A percentile compares a stretch with the other conserved stretches of the same genome.
Evolutionary conservation across 2,113 vertebrate genomes (phyloP).

Genomic region (Mesitornis unicolor): DNA sequence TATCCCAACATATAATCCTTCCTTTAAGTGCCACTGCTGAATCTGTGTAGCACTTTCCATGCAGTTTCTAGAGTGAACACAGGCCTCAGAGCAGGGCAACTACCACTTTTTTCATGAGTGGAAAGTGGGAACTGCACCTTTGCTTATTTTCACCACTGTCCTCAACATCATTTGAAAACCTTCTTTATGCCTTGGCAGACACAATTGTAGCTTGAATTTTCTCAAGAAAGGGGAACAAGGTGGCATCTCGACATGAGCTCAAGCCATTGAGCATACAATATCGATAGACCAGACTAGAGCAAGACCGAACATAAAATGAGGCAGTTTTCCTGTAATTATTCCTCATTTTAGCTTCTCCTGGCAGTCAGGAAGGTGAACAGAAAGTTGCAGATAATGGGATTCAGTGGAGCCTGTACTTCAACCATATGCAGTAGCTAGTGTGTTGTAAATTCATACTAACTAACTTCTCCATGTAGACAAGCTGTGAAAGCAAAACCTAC

Average conservation of each 20-base stretch:
- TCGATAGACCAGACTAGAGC: not conserved
- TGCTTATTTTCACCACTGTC: not conserved
- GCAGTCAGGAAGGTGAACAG: not conserved
- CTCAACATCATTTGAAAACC: not conserved
- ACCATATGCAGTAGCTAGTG: not conserved
- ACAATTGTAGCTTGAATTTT: not conserved
- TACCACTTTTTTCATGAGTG: not conserved
- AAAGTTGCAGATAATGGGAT: not conserved
- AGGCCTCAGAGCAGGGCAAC: not conserved
- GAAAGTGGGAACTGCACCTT: not conserved
- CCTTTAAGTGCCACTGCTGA: accelerated
- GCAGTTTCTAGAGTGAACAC: not conserved
- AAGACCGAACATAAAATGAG: not conserved
- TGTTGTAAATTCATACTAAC: slow-evolving; percentile 35
- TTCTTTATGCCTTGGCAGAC: not conserved
- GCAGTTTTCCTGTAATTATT: not conserved
- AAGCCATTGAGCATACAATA: not conserved
- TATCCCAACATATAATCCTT: not conserved
- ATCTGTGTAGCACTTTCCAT: not conserved
- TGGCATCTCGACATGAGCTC: accelerated
- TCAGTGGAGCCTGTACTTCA: not conserved
- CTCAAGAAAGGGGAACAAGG: not conserved
- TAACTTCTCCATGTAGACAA: slow-evolving; percentile 30
- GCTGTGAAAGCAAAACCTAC: slow-evolving; percentile 23
- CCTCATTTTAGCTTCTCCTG: not conserved